These are phyloP conservation scores for Calosoma granatense DNA, from an alignment of 1,140 invertebrate genomes.

Conservation along the genomic window DNA sequence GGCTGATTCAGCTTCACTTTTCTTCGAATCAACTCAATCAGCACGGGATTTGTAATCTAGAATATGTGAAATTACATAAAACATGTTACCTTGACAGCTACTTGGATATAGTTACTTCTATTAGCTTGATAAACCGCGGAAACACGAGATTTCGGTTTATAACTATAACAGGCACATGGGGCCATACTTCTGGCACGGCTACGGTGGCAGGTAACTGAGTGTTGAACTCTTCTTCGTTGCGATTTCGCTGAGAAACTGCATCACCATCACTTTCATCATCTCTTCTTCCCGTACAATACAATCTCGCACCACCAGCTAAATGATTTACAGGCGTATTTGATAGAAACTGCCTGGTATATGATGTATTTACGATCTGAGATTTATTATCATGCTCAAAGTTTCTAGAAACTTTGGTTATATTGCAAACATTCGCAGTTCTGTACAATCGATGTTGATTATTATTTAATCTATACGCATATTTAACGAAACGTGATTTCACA, in stretches of 20 bases:
- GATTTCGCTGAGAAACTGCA: slow-evolving; percentile 27
- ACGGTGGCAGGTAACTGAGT: slow-evolving; percentile 73
- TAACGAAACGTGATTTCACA: background rate
- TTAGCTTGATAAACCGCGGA: slow-evolving; percentile 95
- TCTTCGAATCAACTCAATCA: slow-evolving; percentile 84
- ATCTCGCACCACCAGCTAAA: background rate
- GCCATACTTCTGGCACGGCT: slow-evolving; percentile 94
- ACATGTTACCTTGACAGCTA: background rate
- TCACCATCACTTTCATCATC: slow-evolving; percentile 27
- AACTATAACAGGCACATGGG: slow-evolving; percentile 89
- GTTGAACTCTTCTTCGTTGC: slow-evolving; percentile 23
- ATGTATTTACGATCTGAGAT: too few relatives aligned
- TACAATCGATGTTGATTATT: background rate
- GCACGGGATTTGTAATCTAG: slow-evolving; percentile 72
- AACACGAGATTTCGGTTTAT: slow-evolving; percentile 93
- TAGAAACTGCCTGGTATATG: too few relatives aligned
- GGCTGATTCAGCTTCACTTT: slow-evolving; percentile 95
- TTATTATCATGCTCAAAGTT: background rate
- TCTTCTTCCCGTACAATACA: slow-evolving; percentile 21
- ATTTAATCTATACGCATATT: background rate
- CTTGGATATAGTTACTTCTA: slow-evolving; percentile 57
- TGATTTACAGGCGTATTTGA: background rate
- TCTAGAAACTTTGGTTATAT: slow-evolving; percentile 6
- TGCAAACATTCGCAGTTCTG: background rate
- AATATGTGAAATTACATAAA: slow-evolving; percentile 26